Conservation (phyloP, 2,888 invertebrate species). For the Zootermopsis nevadensis region DNA sequence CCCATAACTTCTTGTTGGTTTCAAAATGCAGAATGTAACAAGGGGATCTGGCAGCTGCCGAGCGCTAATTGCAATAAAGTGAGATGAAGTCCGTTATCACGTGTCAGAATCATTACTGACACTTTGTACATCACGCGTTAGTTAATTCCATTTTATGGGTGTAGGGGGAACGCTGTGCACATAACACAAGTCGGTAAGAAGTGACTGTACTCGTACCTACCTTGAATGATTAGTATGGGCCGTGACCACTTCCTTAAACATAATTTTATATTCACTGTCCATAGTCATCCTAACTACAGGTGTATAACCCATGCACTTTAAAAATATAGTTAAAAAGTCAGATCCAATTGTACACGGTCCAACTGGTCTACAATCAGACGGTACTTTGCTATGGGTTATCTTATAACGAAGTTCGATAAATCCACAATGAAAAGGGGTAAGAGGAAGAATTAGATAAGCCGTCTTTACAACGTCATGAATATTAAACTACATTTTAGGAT, state of each 20-base stretch:
- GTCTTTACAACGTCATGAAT: slow-evolving; percentile 48
- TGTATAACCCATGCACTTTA: too few relatives aligned
- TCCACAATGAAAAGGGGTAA: slow-evolving; percentile 21
- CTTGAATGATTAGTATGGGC: too few relatives aligned
- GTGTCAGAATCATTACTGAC: background rate
- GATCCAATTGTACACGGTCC: too few relatives aligned
- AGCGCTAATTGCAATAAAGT: background rate
- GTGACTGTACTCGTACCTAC: background rate
- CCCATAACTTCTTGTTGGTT: too few relatives aligned
- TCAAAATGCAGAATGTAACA: too few relatives aligned
- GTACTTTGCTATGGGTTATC: background rate
- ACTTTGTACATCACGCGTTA: background rate
- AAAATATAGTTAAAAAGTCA: too few relatives aligned
- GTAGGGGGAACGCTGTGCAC: background rate
- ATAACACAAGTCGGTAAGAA: background rate
- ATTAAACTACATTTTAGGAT: slow-evolving; percentile 45
- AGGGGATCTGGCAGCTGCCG: background rate
- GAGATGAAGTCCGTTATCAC: background rate
- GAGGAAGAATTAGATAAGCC: slow-evolving; percentile 44
- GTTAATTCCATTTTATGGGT: slow-evolving; percentile 11
- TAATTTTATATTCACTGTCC: too few relatives aligned
- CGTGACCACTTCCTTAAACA: too few relatives aligned
- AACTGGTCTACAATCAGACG: background rate
- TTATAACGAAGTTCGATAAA: slow-evolving; percentile 21
- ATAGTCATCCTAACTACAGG: too few relatives aligned